Percentiles rank a stretch among this genome's conserved stretches.
phyloP scores from a whole-genome alignment of 2,113 vertebrate species.

The Sylvilagus bachmani region DNA sequence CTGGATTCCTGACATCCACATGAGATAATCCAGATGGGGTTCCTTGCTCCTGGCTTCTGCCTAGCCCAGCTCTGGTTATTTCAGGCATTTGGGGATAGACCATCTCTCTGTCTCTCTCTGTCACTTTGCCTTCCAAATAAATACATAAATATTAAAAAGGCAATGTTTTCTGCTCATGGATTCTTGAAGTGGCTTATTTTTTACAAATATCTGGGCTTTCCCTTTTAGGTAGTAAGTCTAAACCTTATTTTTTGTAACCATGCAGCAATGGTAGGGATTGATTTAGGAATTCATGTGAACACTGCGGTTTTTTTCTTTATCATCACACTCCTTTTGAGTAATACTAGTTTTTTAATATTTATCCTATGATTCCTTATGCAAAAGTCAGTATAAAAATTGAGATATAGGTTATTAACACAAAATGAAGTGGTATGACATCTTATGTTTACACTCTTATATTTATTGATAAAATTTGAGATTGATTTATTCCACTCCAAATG shows the following conservation, averaged over 20 bases:
- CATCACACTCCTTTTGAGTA: background rate
- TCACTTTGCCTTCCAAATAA: too few relatives aligned
- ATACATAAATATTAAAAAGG: too few relatives aligned
- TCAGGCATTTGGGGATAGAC: too few relatives aligned
- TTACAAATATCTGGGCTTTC: background rate
- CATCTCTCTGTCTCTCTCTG: too few relatives aligned
- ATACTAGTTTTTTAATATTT: background rate
- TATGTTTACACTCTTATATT: background rate
- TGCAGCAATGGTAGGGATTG: background rate
- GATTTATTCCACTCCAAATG: background rate
- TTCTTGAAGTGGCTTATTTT: background rate
- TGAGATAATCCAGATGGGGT: too few relatives aligned
- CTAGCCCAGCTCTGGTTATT: too few relatives aligned
- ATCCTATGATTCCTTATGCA: background rate
- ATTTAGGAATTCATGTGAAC: background rate
- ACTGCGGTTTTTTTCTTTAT: background rate
- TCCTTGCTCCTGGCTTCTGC: too few relatives aligned
- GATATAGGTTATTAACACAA: background rate
- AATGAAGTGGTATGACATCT: background rate
- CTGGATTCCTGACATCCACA: too few relatives aligned
- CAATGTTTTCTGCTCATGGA: background rate
- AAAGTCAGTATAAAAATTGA: background rate
- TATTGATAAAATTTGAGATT: background rate
- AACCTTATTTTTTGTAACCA: background rate
- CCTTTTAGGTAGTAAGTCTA: background rate